These are phyloP conservation scores for Odocoileus virginianus DNA, from an alignment of 2,113 vertebrate species.

Conservation along the genomic window DNA sequence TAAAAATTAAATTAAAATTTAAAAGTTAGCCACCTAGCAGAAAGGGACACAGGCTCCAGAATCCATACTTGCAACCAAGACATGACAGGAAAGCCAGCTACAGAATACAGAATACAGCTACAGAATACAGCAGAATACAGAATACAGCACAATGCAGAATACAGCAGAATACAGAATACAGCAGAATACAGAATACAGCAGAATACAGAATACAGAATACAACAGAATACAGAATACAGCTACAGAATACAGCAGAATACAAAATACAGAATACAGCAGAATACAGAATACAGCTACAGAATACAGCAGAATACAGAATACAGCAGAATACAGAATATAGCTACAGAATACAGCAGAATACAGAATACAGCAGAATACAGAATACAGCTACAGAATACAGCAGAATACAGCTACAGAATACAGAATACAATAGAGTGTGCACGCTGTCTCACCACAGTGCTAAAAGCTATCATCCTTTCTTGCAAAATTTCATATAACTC, in stretches of 20 bases:
- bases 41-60: background rate
- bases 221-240: background rate
- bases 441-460: rapidly evolving
- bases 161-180: background rate
- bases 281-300: too few species aligned
- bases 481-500: background rate
- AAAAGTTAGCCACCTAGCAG: background rate
- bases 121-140: background rate
- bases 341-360: background rate
- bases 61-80: background rate
- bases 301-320: background rate
- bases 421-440: background rate
- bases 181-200: too few species aligned
- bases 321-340: background rate
- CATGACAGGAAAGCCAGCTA: background rate
- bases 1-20: background rate
- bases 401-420: background rate
- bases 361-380: background rate
- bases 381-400: background rate
- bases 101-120: background rate
- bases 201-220: background rate
- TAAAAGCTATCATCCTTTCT: background rate
- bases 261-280: background rate
- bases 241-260: background rate
- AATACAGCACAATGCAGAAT: too few species aligned